Evolutionary conservation across 2,888 invertebrate genomes (phyloP).

Genomic region (Bimastos eiseni): DNA sequence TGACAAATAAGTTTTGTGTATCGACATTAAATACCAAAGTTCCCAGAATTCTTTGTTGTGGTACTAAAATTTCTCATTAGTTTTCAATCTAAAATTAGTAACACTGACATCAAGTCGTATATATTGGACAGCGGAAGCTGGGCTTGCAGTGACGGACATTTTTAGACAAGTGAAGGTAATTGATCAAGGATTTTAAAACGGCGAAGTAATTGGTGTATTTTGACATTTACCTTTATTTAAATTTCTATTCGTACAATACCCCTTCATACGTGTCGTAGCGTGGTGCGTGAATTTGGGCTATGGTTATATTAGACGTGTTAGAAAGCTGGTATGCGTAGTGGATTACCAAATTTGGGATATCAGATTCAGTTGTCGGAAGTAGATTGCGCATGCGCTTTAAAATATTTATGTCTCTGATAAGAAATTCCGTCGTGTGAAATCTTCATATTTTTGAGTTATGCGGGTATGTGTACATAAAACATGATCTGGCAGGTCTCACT

Average conservation of each 20-base stretch:
- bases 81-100: background rate
- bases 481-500: background rate
- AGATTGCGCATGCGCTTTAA: background rate
- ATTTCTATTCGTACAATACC: background rate
- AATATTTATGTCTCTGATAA: background rate
- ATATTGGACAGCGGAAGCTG: background rate
- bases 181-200: background rate
- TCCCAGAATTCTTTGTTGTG: background rate
- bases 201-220: background rate
- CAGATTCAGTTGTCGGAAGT: background rate
- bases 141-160: background rate
- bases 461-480: background rate
- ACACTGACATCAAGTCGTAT: background rate
- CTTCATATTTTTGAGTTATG: background rate
- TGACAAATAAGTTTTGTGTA: background rate
- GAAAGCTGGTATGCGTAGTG: background rate
- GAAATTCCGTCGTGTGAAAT: background rate
- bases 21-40: background rate
- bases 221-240: background rate
- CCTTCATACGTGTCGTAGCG: background rate
- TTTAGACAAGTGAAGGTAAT: constrained; percentile 6
- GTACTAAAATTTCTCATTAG: background rate
- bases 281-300: background rate
- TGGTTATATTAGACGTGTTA: background rate
- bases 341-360: background rate